Base-by-base conservation (phyloP, 2,113 vertebrate species). In the Zonotrichia leucophrys region DNA sequence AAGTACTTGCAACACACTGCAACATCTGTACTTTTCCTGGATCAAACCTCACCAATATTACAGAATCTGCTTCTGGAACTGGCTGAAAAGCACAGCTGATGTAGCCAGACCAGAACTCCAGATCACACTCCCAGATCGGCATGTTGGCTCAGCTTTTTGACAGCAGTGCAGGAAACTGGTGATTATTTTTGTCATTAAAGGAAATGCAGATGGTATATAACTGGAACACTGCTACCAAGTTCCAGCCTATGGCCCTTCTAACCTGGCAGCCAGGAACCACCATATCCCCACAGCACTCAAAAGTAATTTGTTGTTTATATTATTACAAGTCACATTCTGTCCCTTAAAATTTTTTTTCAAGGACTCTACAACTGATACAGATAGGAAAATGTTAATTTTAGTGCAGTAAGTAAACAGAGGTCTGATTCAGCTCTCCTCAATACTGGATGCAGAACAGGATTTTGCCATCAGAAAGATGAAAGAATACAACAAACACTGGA, bases 131-230 rank as follows among this genome's bases (percentile, higher is more conserved):
- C 88, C 94, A 94, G 75, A 90, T 60, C 15, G 28, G 64, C 46
- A 17, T 15, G 47, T 87, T 96, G 96, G 92, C 90, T 94, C 92
- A 78, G 76, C 17, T 31, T 81, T 80, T 93, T 90, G 90, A 93
- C 83, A 95, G 60, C 85, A 86, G 39, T 31, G 64, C n/a, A 94
- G 60, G 91, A 95, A 92, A 81, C 42, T 44, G 10, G 30, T 86
- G 39, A 95, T 88, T 88, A 89, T 69, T 94, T 94, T 64, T 93
- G 59, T 81, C 94, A 92, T 74, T 94, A 78, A 75, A 91, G 75
- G 52, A 88, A 93, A 90, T 77, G n/a, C 85, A 96, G 90, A 81
- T 77, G 85, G 85, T 70, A 49, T 87, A 72, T 76, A 84, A 69
- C 69, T 82, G 49, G 60, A 84, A 15, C n/a, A 75, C 37, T 75